Percentiles rank a stretch among this genome's conserved stretches.
These are phyloP conservation scores for Rhipidura dahli DNA, from an alignment of 2,113 vertebrate species.

Conservation along the genomic window DNA sequence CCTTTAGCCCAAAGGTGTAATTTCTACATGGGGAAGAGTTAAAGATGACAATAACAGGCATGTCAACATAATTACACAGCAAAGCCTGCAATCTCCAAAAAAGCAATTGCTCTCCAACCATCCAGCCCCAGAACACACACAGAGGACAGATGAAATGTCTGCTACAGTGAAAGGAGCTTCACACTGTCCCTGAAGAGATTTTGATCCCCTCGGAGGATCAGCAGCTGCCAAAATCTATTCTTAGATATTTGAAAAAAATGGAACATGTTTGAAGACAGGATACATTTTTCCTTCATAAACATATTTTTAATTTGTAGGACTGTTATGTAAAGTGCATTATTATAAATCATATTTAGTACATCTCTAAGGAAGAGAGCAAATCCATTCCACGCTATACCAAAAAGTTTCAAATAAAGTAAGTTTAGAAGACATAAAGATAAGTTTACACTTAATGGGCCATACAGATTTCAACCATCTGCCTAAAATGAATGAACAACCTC, in stretches of 20 bases:
- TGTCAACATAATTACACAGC: slow-evolving; percentile 32
- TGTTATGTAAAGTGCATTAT: neutral
- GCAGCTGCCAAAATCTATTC: slow-evolving; percentile 36
- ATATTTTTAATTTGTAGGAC: neutral
- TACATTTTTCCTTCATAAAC: neutral
- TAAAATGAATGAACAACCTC: neutral
- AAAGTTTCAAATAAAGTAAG: neutral
- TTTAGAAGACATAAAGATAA: neutral
- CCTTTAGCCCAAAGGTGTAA: neutral
- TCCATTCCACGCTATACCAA: neutral
- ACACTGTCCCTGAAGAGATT: neutral
- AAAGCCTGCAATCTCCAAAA: neutral
- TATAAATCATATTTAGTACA: neutral
- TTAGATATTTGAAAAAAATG: slow-evolving; percentile 4
- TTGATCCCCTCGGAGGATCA: neutral
- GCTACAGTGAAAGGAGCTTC: neutral
- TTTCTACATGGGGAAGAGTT: neutral
- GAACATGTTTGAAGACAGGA: neutral
- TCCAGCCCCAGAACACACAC: neutral
- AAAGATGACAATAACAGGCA: neutral
- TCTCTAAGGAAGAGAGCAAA: neutral
- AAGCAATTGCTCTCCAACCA: neutral
- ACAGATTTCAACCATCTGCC: neutral
- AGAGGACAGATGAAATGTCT: neutral
- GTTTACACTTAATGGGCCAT: neutral